These are phyloP conservation scores for Regulus satrapa DNA, from an alignment of 2,113 vertebrate species.

Conservation along the genomic window DNA sequence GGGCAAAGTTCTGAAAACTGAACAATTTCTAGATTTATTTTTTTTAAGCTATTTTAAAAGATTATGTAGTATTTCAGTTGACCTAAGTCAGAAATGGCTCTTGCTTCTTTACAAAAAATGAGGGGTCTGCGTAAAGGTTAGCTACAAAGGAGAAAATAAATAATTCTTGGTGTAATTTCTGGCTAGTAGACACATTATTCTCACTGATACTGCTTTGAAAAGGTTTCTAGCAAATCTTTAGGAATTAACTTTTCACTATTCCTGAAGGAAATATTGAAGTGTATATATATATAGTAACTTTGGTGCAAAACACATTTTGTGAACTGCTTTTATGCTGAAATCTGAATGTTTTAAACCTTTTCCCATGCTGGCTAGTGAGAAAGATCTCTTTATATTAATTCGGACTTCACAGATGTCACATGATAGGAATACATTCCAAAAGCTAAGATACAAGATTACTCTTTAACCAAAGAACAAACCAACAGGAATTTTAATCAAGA, in stretches of 20 bases:
- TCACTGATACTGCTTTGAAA: background rate
- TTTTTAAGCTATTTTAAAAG: background rate
- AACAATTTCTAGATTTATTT: background rate
- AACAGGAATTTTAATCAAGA: conserved; percentile 88
- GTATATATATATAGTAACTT: conserved; percentile 6
- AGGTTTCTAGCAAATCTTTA: background rate
- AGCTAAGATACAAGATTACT: conserved; percentile 76
- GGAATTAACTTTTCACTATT: conserved; percentile 3
- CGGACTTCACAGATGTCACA: conserved; percentile 67
- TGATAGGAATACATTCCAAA: conserved; percentile 77
- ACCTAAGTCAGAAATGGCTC: background rate
- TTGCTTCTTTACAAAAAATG: background rate
- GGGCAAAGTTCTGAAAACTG: background rate
- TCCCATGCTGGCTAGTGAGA: conserved; percentile 77
- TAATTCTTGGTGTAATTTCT: background rate
- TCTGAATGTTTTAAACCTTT: conserved; percentile 63
- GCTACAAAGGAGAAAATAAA: background rate
- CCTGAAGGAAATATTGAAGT: conserved; percentile 54
- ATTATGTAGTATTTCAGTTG: background rate
- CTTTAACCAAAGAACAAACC: conserved; percentile 79
- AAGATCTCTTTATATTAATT: conserved; percentile 81
- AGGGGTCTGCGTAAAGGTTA: background rate
- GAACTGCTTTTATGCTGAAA: conserved; percentile 69
- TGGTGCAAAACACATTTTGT: conserved; percentile 38
- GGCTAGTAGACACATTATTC: background rate